These are phyloP conservation scores for Sesia apiformis DNA, from an alignment of 2,888 invertebrate genomes.

Conservation along the genomic window DNA sequence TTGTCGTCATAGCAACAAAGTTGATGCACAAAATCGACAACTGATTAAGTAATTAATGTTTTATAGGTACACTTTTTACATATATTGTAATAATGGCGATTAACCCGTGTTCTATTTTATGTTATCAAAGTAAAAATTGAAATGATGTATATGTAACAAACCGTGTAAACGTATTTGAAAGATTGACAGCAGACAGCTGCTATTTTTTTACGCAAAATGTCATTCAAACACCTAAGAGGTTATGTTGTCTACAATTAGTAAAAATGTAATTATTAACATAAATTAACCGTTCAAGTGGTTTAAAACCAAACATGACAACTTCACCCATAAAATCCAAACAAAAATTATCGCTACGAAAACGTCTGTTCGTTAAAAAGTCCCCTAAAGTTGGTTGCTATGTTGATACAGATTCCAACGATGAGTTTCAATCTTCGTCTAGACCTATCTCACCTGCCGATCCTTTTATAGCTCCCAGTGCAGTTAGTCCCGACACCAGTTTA, in stretches of 20 bases:
- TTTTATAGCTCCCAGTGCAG: conserved; percentile 58
- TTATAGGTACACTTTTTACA: no score
- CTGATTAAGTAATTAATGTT: no score
- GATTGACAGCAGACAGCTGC: no score
- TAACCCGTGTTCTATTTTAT: no score
- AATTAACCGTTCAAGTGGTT: conserved; percentile 48
- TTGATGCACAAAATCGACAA: no score
- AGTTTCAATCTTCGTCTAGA: conserved; percentile 56
- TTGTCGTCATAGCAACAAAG: no score
- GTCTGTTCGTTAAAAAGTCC: conserved; percentile 67
- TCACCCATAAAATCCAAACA: conserved; percentile 65
- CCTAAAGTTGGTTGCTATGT: conserved; percentile 71
- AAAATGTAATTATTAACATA: conserved; percentile 68
- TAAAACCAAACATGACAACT: conserved; percentile 62
- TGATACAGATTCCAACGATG: conserved; percentile 64
- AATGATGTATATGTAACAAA: no score
- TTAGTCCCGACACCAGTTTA: conserved; percentile 32
- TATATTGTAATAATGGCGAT: no score
- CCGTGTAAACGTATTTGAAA: no score
- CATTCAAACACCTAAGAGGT: conserved; percentile 45
- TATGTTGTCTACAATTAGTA: conserved; percentile 58
- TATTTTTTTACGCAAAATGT: conserved; percentile 27
- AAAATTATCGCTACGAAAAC: conserved; percentile 64
- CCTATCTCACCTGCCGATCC: conserved; percentile 68
- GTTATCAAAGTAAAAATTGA: no score